Evolutionary conservation across 2,113 vertebrate genomes (phyloP), one percentile per base, ranked within the genome.

Genomic region (Corythornis vintsioides): DNA sequence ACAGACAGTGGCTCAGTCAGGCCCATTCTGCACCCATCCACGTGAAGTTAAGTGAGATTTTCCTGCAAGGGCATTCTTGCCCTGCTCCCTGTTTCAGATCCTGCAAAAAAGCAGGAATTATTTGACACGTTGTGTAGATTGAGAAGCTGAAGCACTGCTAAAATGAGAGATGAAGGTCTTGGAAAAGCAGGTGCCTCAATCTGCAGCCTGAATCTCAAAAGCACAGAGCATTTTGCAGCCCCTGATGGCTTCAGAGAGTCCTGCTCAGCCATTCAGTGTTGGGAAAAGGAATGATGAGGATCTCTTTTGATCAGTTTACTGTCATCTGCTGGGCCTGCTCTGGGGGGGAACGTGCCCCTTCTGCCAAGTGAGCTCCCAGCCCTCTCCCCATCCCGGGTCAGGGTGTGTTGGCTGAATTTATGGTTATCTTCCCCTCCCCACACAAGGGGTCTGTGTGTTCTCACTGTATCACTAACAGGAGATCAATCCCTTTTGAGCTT

Each of bases 121-220:
- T 55, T 70, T 77, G 14, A 56, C 15, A 40, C 79, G 15, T 55
- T 31, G 9, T 7, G 50, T 0, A 5, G 14, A 59, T 2, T 61
- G 42, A 17, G 42, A 79, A 89, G 71, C 45, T 66, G 64, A 91
- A 82, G 45, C 50, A 33, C 64, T 61, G 55, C 42, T 87, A 31
- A 53, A 75, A 61, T 65, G n/a, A 33, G 9, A 92, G 75, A 73
- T 48, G 65, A 86, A 72, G 35, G 67, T 56, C 65, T 88, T 71
- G 31, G 5, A 64, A 89, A 89, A 79, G 40, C 73, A 70, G 78
- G 45, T 77, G 71, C n/a, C 45, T 47, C 80, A 88, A 93, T 70
- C 83, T 38, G 42, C 1, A 1, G n/a, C 31, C 47, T 42, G 45
- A 56, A 40, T 86, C 88, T 81, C 65, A 66, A 61, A 86, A 93